phyloP scores from a whole-genome alignment of 2,113 vertebrate species.

The Sarotherodon lohbergeri region DNA sequence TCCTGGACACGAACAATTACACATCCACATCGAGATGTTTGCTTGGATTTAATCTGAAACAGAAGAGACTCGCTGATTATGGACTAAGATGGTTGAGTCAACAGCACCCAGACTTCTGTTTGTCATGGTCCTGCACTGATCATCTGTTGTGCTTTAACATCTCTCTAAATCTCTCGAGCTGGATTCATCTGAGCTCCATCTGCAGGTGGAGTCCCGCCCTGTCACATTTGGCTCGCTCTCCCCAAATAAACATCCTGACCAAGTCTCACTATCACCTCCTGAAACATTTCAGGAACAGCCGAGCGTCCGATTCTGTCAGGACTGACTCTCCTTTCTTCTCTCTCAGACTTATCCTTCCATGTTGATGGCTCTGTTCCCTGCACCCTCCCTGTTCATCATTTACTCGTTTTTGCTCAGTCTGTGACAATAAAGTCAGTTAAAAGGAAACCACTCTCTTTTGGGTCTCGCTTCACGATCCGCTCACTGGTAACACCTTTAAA shows the following conservation, averaged over 20 bases:
- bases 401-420: neutral
- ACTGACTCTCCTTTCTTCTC: neutral
- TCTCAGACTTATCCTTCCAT: neutral
- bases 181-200: neutral
- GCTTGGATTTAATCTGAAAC: neutral
- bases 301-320: neutral
- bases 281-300: neutral
- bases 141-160: neutral
- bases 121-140: neutral
- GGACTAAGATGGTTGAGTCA: neutral
- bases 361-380: neutral
- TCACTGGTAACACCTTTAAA: neutral
- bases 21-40: accelerated
- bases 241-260: neutral
- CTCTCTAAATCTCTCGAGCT: neutral
- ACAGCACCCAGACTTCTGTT: accelerated
- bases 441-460: neutral
- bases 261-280: neutral
- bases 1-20: neutral
- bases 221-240: neutral
- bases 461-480: neutral
- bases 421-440: neutral
- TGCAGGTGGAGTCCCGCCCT: neutral
- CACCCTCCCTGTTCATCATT: neutral
- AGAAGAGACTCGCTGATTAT: neutral